Evolutionary conservation across 2,797 vertebrate genomes (phyloP).

Genomic region (Phrynocephalus forsythii): DNA sequence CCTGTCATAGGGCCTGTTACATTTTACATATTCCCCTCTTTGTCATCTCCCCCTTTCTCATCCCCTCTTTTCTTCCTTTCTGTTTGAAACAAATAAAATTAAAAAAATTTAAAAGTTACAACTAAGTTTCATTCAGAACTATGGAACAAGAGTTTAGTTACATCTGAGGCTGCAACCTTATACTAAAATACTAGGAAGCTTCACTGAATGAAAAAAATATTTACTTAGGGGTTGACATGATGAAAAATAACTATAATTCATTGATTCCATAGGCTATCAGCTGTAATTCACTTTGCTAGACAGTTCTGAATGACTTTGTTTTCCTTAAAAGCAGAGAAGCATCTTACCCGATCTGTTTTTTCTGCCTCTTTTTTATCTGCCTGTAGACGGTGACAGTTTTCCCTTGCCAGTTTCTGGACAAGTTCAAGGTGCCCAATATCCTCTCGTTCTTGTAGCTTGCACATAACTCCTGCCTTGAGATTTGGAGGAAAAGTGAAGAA

Average conservation of each 20-base stretch:
- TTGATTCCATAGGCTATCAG: neutral
- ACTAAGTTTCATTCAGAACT: neutral
- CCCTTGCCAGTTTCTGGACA: constrained; percentile 93
- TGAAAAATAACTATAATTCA: neutral
- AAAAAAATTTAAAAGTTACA: too few relatives aligned
- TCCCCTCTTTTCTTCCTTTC: too few relatives aligned
- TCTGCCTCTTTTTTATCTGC: constrained; percentile 82
- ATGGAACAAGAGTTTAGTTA: neutral
- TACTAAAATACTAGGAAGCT: neutral
- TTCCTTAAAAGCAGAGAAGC: constrained; percentile 53
- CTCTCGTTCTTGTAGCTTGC: constrained; percentile 89
- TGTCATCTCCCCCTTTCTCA: too few relatives aligned
- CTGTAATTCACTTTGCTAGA: neutral
- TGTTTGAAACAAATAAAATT: too few relatives aligned
- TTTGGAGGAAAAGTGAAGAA: constrained; percentile 91
- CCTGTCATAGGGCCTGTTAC: too few relatives aligned
- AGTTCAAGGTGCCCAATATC: constrained; percentile 89
- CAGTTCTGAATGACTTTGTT: constrained; percentile 30
- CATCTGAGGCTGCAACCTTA: neutral
- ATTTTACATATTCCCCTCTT: too few relatives aligned
- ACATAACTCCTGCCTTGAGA: constrained; percentile 87
- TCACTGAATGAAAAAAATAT: neutral
- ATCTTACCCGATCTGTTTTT: constrained; percentile 82
- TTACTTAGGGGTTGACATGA: neutral
- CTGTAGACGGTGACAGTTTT: constrained; percentile 89